phyloP scores from a whole-genome alignment of 2,797 vertebrate species.

The Danio aesculapii region DNA sequence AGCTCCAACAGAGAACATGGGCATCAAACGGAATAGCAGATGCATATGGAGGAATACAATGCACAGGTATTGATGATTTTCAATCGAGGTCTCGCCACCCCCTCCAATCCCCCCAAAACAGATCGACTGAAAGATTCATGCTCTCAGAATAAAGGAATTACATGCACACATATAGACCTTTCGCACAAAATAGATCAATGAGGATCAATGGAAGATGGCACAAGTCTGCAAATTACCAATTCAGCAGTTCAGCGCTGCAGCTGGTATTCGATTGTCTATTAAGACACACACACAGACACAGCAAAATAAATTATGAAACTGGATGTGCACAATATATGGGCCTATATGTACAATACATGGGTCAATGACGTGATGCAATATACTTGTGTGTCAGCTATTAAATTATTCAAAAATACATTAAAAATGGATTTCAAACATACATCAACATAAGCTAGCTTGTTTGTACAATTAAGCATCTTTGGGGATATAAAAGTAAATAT shows the following conservation, averaged over 20 bases:
- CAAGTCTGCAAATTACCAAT: constrained; percentile 52
- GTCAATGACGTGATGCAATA: not conserved
- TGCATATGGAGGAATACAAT: constrained; percentile 77
- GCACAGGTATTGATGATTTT: constrained; percentile 75
- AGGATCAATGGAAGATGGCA: constrained; percentile 54
- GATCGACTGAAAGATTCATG: constrained; percentile 68
- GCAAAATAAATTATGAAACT: constrained; percentile 25
- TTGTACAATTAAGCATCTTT: not conserved
- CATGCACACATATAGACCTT: constrained; percentile 43
- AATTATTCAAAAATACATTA: constrained; percentile 8
- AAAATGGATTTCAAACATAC: not conserved
- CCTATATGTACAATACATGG: not conserved
- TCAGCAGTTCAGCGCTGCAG: constrained; percentile 36
- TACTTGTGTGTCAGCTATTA: not conserved
- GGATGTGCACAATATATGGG: not conserved
- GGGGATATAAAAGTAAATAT: not conserved
- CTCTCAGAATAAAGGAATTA: constrained; percentile 58
- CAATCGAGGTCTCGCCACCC: constrained; percentile 51
- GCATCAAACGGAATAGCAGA: constrained; percentile 80
- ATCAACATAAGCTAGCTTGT: not conserved
- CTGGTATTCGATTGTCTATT: not conserved
- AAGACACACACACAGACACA: constrained; percentile 35
- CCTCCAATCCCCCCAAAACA: constrained; percentile 63
- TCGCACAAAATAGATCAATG: constrained; percentile 60
- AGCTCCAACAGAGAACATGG: constrained; percentile 65